Percentiles rank a stretch among this genome's conserved stretches.
Conservation (phyloP, 2,797 vertebrate genomes). For the Borostomias antarcticus region DNA sequence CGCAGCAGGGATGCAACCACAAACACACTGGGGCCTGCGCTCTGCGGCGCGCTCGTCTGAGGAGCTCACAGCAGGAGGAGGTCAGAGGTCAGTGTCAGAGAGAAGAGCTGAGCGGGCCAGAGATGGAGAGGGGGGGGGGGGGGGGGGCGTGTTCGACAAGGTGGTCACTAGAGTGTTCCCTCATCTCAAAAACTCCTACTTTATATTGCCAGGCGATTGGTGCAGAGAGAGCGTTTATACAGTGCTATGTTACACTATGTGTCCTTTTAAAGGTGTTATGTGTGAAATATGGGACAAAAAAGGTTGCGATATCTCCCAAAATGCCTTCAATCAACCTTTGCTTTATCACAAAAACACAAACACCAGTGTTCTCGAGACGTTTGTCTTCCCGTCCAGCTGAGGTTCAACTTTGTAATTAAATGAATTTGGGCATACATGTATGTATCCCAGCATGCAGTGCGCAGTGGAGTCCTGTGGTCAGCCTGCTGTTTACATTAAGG, state of each 20-base stretch:
- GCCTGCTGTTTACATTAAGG: conserved; percentile 78
- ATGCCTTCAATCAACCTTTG: not conserved
- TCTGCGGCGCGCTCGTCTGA: conserved; percentile 47
- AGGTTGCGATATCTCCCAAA: not conserved
- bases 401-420: conserved; percentile 66
- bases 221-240: too few relatives aligned
- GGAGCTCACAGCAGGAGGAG: conserved; percentile 54
- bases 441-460: conserved; percentile 74
- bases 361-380: conserved; percentile 34
- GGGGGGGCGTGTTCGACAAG: not conserved
- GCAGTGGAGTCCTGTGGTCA: conserved; percentile 69
- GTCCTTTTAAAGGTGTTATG: too few relatives aligned
- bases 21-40: conserved; percentile 45
- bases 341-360: not conserved
- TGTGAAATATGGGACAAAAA: conserved; percentile 16
- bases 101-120: conserved; percentile 7
- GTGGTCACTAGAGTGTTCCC: not conserved
- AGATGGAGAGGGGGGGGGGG: not conserved
- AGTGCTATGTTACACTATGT: too few relatives aligned
- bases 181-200: not conserved
- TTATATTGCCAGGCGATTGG: too few relatives aligned
- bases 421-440: conserved; percentile 60
- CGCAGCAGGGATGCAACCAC: conserved; percentile 45
- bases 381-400: conserved; percentile 62
- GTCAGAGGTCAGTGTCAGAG: conserved; percentile 31